Conservation (phyloP, 2,797 vertebrate genomes). For the Coregonus ussuriensis region DNA sequence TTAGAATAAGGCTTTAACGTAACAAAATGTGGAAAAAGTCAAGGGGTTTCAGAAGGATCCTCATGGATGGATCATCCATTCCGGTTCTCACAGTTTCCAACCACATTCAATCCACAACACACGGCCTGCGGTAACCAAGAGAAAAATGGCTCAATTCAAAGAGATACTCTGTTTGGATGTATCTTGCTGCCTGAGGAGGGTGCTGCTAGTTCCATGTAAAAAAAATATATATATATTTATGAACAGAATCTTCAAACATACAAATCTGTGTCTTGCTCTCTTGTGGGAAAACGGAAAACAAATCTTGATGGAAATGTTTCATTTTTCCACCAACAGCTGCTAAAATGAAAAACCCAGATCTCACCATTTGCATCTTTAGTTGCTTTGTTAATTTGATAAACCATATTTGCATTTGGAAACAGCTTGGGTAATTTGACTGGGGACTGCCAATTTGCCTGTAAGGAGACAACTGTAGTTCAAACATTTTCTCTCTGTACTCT, state of each 20-base stretch:
- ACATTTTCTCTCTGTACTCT: constrained; percentile 26
- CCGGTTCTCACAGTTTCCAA: constrained; percentile 42
- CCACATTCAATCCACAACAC: neutral
- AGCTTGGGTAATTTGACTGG: constrained; percentile 79
- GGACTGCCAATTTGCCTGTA: constrained; percentile 76
- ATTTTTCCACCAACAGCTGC: constrained; percentile 56
- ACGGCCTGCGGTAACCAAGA: neutral
- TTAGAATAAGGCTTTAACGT: too few relatives aligned
- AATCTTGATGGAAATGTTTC: constrained; percentile 72
- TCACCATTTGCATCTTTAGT: constrained; percentile 73
- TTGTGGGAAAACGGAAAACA: constrained; percentile 46
- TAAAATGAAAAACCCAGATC: constrained; percentile 59
- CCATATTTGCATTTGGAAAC: constrained; percentile 77
- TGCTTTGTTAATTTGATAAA: constrained; percentile 74
- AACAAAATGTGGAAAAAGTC: too few relatives aligned
- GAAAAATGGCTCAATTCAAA: constrained; percentile 21
- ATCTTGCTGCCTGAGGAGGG: constrained; percentile 28
- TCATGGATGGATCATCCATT: constrained; percentile 34
- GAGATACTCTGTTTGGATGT: constrained; percentile 26
- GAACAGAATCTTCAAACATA: constrained; percentile 52
- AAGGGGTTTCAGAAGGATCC: too few relatives aligned
- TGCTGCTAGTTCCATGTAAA: constrained; percentile 24
- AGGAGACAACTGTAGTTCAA: constrained; percentile 61
- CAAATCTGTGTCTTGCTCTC: constrained; percentile 53
- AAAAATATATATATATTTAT: constrained; percentile 41